Base-by-base conservation (phyloP, 1,140 invertebrate genomes). In the Dendrolimus punctatus region DNA sequence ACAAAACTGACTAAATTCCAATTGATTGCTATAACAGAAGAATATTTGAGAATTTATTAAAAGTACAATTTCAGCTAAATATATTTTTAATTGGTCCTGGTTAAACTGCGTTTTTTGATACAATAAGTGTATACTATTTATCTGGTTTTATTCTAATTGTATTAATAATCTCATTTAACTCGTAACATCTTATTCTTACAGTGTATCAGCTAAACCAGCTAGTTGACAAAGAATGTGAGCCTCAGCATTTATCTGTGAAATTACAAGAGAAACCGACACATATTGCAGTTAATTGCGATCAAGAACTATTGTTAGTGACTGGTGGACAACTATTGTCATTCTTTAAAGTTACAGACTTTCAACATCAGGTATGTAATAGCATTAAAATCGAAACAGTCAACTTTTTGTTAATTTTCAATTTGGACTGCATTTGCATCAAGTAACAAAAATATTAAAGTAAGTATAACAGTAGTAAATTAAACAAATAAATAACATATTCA, bases 201-300 rank as follows among this genome's bases (percentile, higher is more conserved):
- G 81, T 65, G 7, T 82, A 82, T 48, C 61, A 73, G 37, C 53
- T 82, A 44, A 73, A 70, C 39, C 67, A 85, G 10, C 46, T 85
- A 4, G 62, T 82, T 46, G 66, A 80, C 49, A 75, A 74, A 23
- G 77, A 78, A 8, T 67, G 57, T 71, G 72, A 75, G 10, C 71
- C 76, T 36, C 60, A 70, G 46, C 73, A 76, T 56, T 36, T 71
- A 5, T 50, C 50, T n/a, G 50, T 80, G 1, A 71, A 74, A 8
- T 66, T 85, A 4, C 69, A 59, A 59, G 60, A 76, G 40, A 68
- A 70, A 46, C 73, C 81, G 39, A 73, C 77, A 4, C 76, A 82
- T 40, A 72, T 78, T 49, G 72, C 71, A 38, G 64, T 80, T 3
- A 83, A 67, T 51, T 75, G 80, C 59, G 69, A 80, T 37, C 68